A percentile compares a stretch with the other conserved stretches of the same genome.
These are phyloP conservation scores for Garrulus glandarius DNA, from an alignment of 2,797 vertebrate genomes.

Conservation along the genomic window DNA sequence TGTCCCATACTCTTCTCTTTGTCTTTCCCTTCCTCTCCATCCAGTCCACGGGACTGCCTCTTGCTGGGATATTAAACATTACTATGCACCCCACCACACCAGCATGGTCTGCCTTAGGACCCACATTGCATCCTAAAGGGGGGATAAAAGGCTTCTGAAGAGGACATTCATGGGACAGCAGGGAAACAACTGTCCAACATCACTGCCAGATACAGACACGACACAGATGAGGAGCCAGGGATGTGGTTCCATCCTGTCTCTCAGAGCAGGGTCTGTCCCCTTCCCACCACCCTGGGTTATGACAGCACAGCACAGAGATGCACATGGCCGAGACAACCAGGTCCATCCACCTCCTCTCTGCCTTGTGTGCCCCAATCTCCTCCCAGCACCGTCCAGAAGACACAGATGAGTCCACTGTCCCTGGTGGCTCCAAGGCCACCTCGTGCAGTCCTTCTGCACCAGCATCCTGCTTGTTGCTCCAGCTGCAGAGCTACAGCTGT, in stretches of 20 bases:
- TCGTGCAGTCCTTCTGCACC: accelerated
- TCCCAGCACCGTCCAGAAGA: not conserved
- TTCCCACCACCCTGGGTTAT: not conserved
- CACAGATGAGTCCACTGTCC: not conserved
- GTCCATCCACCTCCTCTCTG: not conserved
- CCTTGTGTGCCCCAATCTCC: not conserved
- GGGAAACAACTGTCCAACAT: accelerated
- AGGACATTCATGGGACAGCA: not conserved
- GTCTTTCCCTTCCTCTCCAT: not conserved
- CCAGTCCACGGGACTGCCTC: not conserved
- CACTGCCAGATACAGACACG: accelerated
- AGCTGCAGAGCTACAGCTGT: not conserved
- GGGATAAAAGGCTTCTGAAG: not conserved
- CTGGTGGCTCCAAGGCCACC: not conserved
- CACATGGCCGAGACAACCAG: accelerated
- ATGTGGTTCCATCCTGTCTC: not conserved
- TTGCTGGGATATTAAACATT: accelerated
- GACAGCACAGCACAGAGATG: not conserved
- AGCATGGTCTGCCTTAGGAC: not conserved
- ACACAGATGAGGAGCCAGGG: not conserved
- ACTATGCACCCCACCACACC: not conserved
- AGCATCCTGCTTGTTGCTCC: not conserved
- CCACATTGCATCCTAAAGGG: not conserved
- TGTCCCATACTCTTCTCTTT: not conserved
- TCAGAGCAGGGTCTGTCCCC: not conserved